Conservation (phyloP, 2,113 vertebrate genomes). For the Cathartes aura region DNA sequence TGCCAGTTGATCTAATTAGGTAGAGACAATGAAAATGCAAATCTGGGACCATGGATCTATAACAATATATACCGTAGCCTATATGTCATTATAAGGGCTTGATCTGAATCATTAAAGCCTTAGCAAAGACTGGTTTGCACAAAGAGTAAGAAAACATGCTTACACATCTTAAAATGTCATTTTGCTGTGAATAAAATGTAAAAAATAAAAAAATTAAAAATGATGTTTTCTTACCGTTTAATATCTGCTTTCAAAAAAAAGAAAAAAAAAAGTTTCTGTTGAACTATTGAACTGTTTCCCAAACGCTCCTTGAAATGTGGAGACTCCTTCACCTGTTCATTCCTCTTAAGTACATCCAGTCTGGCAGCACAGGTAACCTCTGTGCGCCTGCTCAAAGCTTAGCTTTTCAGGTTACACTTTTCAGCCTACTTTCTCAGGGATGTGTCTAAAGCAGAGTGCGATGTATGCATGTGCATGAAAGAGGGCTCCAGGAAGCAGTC, state of each 20-base stretch:
- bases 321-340: not conserved
- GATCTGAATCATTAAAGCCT: not conserved
- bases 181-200: not conserved
- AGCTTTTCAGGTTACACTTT: not conserved
- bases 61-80: not conserved
- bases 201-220: not conserved
- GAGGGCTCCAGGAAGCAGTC: not conserved
- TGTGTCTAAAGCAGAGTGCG: not conserved
- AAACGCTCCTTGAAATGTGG: not conserved
- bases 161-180: not conserved
- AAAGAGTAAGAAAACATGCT: not conserved
- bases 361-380: not conserved
- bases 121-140: not conserved
- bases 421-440: rapidly evolving
- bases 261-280: not conserved
- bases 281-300: not conserved
- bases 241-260: not conserved
- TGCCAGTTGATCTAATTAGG: not conserved
- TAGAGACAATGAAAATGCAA: not conserved
- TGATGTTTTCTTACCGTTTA: not conserved
- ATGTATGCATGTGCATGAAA: not conserved
- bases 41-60: not conserved
- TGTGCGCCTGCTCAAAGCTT: not conserved
- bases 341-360: not conserved
- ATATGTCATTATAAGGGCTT: not conserved